Conservation (phyloP, 1,140 invertebrate species). For the Neoseiulus cucumeris region DNA sequence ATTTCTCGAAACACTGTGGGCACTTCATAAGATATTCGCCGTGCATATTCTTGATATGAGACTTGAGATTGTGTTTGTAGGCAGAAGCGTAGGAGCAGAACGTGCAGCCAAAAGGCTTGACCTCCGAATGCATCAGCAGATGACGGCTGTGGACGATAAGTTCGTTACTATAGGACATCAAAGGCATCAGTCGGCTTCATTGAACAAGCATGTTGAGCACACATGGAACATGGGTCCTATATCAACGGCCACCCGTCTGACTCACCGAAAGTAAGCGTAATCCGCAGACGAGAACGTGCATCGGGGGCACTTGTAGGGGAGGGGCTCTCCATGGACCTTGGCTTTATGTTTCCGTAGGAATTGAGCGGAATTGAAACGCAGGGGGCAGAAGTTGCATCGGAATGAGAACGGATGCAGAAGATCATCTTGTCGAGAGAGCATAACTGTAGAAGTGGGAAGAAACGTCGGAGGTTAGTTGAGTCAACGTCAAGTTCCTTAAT, state of each 20-base stretch:
- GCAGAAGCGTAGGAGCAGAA: neutral
- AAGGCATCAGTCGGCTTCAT: neutral
- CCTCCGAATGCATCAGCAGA: neutral
- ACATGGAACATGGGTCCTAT: neutral
- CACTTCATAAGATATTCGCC: constrained; percentile 3
- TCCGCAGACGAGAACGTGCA: neutral
- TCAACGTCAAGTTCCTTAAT: too few relatives aligned
- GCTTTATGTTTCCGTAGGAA: neutral
- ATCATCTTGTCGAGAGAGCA: neutral
- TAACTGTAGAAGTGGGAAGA: too few relatives aligned
- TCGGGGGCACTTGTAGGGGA: neutral
- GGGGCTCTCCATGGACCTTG: neutral
- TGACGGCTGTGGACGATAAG: neutral
- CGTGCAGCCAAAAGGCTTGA: neutral
- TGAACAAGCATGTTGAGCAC: neutral
- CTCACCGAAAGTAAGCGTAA: neutral
- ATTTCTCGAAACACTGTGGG: neutral
- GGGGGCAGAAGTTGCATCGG: neutral
- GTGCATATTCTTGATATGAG: constrained; percentile 10
- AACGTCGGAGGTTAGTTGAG: too few relatives aligned
- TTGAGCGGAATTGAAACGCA: neutral
- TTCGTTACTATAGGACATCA: neutral
- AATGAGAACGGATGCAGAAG: neutral
- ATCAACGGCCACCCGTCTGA: neutral
- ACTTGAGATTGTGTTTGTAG: neutral